A percentile compares a stretch with the other conserved stretches of the same genome.
Evolutionary conservation across 2,888 invertebrate genomes (phyloP).

Genomic region (Epistrophe eligans): DNA sequence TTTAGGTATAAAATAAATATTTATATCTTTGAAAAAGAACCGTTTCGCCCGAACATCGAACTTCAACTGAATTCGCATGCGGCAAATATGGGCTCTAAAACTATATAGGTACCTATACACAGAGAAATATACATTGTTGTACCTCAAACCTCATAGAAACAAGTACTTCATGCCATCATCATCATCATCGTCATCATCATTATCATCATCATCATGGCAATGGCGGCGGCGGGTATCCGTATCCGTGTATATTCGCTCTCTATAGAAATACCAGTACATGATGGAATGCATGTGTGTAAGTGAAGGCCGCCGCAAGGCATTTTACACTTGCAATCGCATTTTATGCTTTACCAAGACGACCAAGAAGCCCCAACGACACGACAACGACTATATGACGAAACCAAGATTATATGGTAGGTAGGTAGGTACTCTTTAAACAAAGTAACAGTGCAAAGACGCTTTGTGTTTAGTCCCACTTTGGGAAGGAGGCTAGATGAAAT

Average conservation of each 20-base stretch:
- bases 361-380: slow-evolving; percentile 23
- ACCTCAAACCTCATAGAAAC: slow-evolving; percentile 55
- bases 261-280: slow-evolving; percentile 26
- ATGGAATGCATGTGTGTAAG: slow-evolving; percentile 52
- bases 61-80: slow-evolving; percentile 75
- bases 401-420: slow-evolving; percentile 39
- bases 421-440: slow-evolving; percentile 45
- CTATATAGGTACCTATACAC: slow-evolving; percentile 27
- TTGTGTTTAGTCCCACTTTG: slow-evolving; percentile 13
- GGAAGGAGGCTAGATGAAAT: slow-evolving; percentile 1
- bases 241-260: slow-evolving; percentile 26
- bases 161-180: slow-evolving; percentile 38
- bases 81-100: slow-evolving; percentile 62
- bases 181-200: neutral
- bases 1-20: slow-evolving; percentile 57
- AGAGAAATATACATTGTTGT: slow-evolving; percentile 46
- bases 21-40: slow-evolving; percentile 73
- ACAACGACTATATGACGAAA: slow-evolving; percentile 27
- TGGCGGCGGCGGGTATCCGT: slow-evolving; percentile 25
- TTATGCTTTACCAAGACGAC: slow-evolving; percentile 53
- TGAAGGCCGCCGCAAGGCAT: slow-evolving; percentile 75
- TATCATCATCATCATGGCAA: slow-evolving; percentile 26
- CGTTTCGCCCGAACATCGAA: slow-evolving; percentile 76
- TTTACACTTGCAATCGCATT: slow-evolving; percentile 73
- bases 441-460: slow-evolving; percentile 40